These are phyloP conservation scores for Sebastes minor DNA, from an alignment of 2,797 vertebrate species.

Conservation along the genomic window DNA sequence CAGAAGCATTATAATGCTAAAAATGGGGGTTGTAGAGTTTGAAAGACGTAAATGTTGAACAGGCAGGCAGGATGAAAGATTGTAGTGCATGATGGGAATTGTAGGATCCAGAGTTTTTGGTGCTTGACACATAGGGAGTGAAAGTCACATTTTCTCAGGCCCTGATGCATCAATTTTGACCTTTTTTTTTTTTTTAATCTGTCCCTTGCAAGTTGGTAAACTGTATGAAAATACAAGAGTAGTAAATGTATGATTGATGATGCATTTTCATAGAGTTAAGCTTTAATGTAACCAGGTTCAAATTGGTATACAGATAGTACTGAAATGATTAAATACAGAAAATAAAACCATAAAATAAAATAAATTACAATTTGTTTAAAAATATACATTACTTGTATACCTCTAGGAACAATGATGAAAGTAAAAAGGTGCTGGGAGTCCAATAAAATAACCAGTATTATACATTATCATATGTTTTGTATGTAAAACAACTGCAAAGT, in stretches of 20 bases:
- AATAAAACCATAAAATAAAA: background rate
- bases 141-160: fast-evolving
- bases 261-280: background rate
- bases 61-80: fast-evolving
- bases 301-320: background rate
- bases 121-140: no score
- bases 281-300: background rate
- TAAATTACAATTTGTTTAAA: background rate
- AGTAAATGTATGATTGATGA: no score
- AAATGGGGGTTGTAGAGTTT: background rate
- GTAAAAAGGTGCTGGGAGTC: background rate
- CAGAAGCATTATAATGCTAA: background rate
- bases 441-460: background rate
- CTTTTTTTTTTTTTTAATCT: background rate
- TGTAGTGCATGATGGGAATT: background rate
- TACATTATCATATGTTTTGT: background rate
- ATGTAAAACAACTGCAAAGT: background rate
- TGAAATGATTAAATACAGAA: background rate
- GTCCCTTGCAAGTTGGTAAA: background rate
- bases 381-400: background rate
- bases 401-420: background rate
- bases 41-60: background rate
- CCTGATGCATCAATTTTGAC: background rate
- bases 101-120: background rate
- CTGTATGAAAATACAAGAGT: no score